A percentile compares a stretch with the other conserved stretches of the same genome.
Conservation (phyloP, 2,797 vertebrate species). For the Lagodon rhomboides region DNA sequence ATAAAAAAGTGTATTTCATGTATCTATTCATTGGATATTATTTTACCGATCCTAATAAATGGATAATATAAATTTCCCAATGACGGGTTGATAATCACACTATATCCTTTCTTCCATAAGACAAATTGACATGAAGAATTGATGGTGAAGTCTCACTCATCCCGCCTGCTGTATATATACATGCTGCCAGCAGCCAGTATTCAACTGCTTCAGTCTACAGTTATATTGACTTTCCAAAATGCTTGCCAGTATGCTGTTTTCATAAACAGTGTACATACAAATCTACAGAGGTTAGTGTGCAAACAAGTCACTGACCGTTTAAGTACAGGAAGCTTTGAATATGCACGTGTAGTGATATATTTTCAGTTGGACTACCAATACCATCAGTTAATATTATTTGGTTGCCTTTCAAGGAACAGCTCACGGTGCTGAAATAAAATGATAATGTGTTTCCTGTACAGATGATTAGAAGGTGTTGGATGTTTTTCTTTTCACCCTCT, state of each 20-base stretch:
- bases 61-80: no score
- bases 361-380: neutral
- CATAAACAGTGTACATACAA: no score
- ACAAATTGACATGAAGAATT: no score
- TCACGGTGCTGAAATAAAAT: neutral
- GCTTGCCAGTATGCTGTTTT: neutral
- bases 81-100: no score
- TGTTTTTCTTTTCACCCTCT: neutral
- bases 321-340: neutral
- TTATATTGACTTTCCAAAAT: neutral
- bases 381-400: neutral
- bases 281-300: neutral
- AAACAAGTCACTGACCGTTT: neutral
- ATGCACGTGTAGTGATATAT: fast-evolving
- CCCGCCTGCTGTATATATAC: no score
- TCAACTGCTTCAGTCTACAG: neutral
- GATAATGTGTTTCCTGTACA: neutral
- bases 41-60: no score
- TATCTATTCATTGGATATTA: no score
- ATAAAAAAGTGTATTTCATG: no score
- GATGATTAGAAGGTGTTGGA: neutral
- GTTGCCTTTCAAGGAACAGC: neutral
- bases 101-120: no score
- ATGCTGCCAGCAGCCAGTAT: no score
- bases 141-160: no score